A percentile compares a stretch with the other conserved stretches of the same genome.
Evolutionary conservation across 2,888 invertebrate genomes (phyloP).

Genomic region (Xanthorhoe spadicearia): DNA sequence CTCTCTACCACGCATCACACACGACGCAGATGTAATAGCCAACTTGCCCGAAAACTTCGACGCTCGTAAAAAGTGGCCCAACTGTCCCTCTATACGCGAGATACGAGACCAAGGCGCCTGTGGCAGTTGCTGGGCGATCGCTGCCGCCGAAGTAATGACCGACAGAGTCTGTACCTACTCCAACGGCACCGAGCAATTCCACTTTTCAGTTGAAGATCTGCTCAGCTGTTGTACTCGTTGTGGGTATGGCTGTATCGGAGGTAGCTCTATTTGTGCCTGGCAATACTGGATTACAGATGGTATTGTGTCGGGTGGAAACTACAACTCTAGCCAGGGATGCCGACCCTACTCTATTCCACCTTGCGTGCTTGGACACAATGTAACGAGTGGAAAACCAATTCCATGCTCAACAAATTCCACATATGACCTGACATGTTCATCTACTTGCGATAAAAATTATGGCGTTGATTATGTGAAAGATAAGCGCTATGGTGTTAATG

Average conservation of each 20-base stretch:
- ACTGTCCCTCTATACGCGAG: slow-evolving; percentile 93
- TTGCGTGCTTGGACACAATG: slow-evolving; percentile 93
- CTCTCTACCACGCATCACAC: slow-evolving; percentile 65
- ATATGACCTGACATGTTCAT: slow-evolving; percentile 21
- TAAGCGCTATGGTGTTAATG: slow-evolving; percentile 18
- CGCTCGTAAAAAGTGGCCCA: slow-evolving; percentile 91
- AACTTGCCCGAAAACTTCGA: slow-evolving; percentile 92
- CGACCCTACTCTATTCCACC: slow-evolving; percentile 93
- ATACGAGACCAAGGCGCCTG: slow-evolving; percentile 95
- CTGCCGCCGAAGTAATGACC: slow-evolving; percentile 95
- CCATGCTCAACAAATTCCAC: slow-evolving; percentile 1
- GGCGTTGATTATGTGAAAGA: slow-evolving; percentile 87
- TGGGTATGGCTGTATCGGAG: slow-evolving; percentile 93
- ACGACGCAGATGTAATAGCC: slow-evolving; percentile 65
- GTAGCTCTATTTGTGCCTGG: slow-evolving; percentile 92
- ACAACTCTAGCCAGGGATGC: slow-evolving; percentile 91
- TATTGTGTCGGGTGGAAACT: slow-evolving; percentile 94
- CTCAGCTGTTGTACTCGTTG: slow-evolving; percentile 91
- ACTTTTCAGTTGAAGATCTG: slow-evolving; percentile 93
- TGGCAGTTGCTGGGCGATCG: slow-evolving; percentile 97
- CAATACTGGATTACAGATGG: slow-evolving; percentile 93
- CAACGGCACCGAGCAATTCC: slow-evolving; percentile 87
- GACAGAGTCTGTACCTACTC: slow-evolving; percentile 94
- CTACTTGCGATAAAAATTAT: slow-evolving; percentile 23
- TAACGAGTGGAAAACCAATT: slow-evolving; percentile 84